These are phyloP conservation scores for Balaeniceps rex DNA, from an alignment of 2,113 vertebrate species.

Conservation along the genomic window DNA sequence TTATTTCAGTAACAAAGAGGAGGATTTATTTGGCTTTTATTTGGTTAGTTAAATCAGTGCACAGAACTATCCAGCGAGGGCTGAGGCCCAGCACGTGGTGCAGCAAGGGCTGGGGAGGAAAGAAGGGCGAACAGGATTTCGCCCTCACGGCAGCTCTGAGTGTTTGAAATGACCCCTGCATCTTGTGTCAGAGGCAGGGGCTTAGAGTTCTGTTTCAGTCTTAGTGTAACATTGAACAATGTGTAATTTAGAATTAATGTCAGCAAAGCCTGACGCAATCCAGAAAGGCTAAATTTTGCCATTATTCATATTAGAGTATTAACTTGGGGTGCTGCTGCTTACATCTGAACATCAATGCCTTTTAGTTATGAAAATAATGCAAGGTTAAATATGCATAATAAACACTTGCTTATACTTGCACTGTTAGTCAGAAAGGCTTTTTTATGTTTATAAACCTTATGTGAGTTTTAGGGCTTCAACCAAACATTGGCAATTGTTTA, in stretches of 20 bases:
- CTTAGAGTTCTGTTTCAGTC: background rate
- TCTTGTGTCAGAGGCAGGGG: background rate
- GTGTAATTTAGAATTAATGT: background rate
- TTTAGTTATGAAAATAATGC: background rate
- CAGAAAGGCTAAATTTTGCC: background rate
- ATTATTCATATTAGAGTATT: background rate
- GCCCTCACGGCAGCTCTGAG: background rate
- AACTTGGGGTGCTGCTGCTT: background rate
- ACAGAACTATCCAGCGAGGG: background rate
- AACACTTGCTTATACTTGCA: background rate
- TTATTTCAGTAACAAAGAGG: background rate
- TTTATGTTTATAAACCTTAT: background rate
- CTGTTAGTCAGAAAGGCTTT: background rate
- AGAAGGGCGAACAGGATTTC: background rate
- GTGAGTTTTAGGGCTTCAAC: background rate
- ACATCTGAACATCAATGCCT: slow-evolving; percentile 12
- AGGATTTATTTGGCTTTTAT: background rate
- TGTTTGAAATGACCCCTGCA: background rate
- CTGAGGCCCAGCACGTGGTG: background rate
- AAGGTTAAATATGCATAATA: background rate
- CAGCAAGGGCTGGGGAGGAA: background rate
- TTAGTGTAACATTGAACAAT: fast-evolving
- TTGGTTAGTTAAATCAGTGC: background rate
- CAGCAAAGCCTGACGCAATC: background rate
- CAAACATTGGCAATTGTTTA: background rate